Evolutionary conservation across 1,140 invertebrate genomes (phyloP), one percentile per base, ranked within the genome.

Genomic region (Amphibalanus amphitrite): DNA sequence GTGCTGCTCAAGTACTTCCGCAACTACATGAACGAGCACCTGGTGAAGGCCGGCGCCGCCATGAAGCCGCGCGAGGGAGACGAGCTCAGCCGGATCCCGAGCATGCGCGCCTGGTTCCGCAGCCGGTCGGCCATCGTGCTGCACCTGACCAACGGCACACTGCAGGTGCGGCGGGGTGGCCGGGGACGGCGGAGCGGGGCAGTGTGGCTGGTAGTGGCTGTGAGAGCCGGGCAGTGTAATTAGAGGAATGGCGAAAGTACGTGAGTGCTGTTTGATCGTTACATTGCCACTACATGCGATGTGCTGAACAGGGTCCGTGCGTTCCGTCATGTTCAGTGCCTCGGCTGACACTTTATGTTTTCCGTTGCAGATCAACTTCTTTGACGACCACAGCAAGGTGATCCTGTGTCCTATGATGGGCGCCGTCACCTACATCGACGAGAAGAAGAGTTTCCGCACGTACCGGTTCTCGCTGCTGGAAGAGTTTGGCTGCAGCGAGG

Each of bases 1-100:
- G 96, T 93, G 76, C 82, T 99, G 0, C 83, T 99, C 65, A 90
- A 91, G 25, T 99, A 98, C 81, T 99, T 99, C 82, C 86, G 90
- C 72, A 89, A 93, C 76, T 99, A 99, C 79, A 99, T 99, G 97
- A 92, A 89, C 77, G 95, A 98, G 78, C 93, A 98, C 84, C 82
- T 99, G 70, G 86, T 98, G 76, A 97, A 97, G 84, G 83, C 83
- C 76, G 77, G 78, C 13, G 77, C 75, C 17, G 74, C 75, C 70
- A 78, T 78, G 71, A 73, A 73, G 28, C 72, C 89, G 0, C 84
- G 90, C 71, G 92, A 95, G 76, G 88, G 87, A 28, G 95, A 98
- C 80, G 87, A 89, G 29, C 84, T 99, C 74, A 90, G 91, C 15
- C 86, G 96, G 76, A 86, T 97, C 75, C 97, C 97, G 0, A 94